These are phyloP conservation scores for Brenthis ino DNA, from an alignment of 2,888 invertebrate genomes.

Conservation along the genomic window DNA sequence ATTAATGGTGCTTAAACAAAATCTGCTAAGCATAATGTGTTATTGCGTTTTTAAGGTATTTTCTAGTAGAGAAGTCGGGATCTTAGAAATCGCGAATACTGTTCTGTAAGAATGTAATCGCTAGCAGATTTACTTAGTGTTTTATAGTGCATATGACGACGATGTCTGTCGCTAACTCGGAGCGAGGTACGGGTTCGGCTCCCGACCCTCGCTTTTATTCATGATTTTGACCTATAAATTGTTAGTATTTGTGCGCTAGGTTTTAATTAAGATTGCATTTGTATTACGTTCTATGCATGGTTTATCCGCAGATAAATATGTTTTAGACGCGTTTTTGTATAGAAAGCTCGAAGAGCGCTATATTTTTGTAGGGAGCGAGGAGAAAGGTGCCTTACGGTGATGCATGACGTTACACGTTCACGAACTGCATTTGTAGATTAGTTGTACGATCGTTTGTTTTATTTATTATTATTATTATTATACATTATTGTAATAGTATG, in stretches of 20 bases:
- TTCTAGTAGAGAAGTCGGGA: slow-evolving; percentile 5
- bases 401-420: slow-evolving; percentile 71
- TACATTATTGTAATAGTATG: slow-evolving; percentile 67
- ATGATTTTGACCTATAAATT: slow-evolving; percentile 56
- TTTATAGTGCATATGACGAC: slow-evolving; percentile 2
- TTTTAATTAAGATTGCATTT: slow-evolving; percentile 51
- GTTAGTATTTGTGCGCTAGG: slow-evolving; percentile 68
- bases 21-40: slow-evolving; percentile 37
- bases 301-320: slow-evolving; percentile 79
- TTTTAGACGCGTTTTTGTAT: slow-evolving; percentile 56
- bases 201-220: slow-evolving; percentile 8
- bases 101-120: too few relatives aligned
- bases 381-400: slow-evolving; percentile 69
- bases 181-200: slow-evolving; percentile 11
- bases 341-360: slow-evolving; percentile 43
- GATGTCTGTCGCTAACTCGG: slow-evolving; percentile 28
- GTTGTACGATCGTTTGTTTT: slow-evolving; percentile 75
- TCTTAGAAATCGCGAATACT: slow-evolving; percentile 4
- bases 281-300: slow-evolving; percentile 65
- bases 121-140: too few relatives aligned
- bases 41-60: slow-evolving; percentile 9
- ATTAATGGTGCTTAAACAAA: slow-evolving; percentile 11
- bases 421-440: slow-evolving; percentile 78
- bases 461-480: slow-evolving; percentile 72
- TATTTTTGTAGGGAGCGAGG: slow-evolving; percentile 49